Base-by-base conservation (phyloP, 2,888 invertebrate genomes). In the Clistopyga incitator region DNA sequence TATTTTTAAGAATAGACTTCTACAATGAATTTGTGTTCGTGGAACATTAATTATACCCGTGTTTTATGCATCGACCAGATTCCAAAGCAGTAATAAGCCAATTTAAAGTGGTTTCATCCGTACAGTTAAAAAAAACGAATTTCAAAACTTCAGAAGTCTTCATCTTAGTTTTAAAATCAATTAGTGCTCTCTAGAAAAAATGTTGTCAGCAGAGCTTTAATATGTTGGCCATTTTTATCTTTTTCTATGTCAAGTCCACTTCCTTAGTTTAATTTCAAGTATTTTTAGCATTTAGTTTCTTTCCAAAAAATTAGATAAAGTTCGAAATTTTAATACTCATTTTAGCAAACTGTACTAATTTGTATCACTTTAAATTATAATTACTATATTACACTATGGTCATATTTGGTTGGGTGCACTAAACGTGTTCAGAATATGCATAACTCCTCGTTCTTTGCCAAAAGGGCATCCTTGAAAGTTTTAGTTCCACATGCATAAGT, bases 1-100 rank as follows among this genome's bases (percentile, higher is more conserved):
- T 68, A 75, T 75, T 76, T 50, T 47, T 80, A 78, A 78, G 54
- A 56, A 68, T 78, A 71, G 20, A 25, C 64, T 68, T 74, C 29
- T 71, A 15, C 20, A 56, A 15, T 64, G 50, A 23, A 25, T 45
- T 67, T 45, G 45, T n/a, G 6, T 67, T 47, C 13, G 6, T 67
- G 25, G 18, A 25, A 25, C 47, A 38, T 64, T 38, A 38, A 64
- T 64, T 64, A 13, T 38, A 20, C 18, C 10, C 38, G 6, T n/a
- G 61, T 10, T 13, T 18, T 6, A 34, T n/a, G 34, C 34, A 29
- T 34, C 29, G 34, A 18, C 8, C 34, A 34, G n/a, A 61, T 18
- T 34, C 15, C n/a, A 34, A 61, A 56, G 23, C 61, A 34, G 61
- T 59, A 34, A 4, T 13, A 15, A 61, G 2, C n/a, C 6, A 61